phyloP scores from a whole-genome alignment of 2,888 invertebrate genomes.

The Callimorpha dominula region DNA sequence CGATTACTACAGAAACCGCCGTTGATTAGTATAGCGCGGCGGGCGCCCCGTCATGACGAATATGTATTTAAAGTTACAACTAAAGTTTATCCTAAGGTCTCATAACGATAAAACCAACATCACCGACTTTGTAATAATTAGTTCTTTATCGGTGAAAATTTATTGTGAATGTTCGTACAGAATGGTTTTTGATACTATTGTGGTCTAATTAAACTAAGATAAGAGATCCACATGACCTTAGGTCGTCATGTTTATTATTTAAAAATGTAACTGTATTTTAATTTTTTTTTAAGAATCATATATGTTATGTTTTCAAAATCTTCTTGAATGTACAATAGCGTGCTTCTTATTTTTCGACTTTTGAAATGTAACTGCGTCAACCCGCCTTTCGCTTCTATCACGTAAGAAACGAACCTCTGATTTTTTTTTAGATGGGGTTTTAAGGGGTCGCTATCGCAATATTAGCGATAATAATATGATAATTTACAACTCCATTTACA shows the following conservation, averaged over 20 bases:
- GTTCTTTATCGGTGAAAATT: constrained; percentile 36
- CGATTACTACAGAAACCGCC: constrained; percentile 5
- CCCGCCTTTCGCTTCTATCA: too few relatives aligned
- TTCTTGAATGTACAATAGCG: constrained; percentile 13
- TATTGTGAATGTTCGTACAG: constrained; percentile 23
- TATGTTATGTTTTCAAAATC: not conserved
- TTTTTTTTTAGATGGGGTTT: too few relatives aligned
- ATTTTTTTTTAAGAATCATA: not conserved
- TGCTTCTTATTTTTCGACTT: too few relatives aligned
- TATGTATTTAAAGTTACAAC: constrained; percentile 6
- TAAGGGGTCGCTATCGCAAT: too few relatives aligned
- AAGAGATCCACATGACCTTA: constrained; percentile 43
- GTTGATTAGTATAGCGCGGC: constrained; percentile 46
- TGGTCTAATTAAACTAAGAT: constrained; percentile 40
- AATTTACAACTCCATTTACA: too few relatives aligned
- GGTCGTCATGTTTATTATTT: constrained; percentile 42
- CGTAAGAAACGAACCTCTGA: too few relatives aligned
- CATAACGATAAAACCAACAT: constrained; percentile 20
- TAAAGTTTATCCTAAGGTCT: constrained; percentile 33
- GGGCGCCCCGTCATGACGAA: constrained; percentile 23
- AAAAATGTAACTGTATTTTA: constrained; percentile 23
- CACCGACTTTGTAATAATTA: constrained; percentile 41
- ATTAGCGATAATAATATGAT: too few relatives aligned
- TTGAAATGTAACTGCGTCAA: too few relatives aligned
- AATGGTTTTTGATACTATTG: constrained; percentile 27